A percentile compares a stretch with the other conserved stretches of the same genome.
Evolutionary conservation across 2,797 vertebrate genomes (phyloP).

Genomic region (Typhlichthys subterraneus): DNA sequence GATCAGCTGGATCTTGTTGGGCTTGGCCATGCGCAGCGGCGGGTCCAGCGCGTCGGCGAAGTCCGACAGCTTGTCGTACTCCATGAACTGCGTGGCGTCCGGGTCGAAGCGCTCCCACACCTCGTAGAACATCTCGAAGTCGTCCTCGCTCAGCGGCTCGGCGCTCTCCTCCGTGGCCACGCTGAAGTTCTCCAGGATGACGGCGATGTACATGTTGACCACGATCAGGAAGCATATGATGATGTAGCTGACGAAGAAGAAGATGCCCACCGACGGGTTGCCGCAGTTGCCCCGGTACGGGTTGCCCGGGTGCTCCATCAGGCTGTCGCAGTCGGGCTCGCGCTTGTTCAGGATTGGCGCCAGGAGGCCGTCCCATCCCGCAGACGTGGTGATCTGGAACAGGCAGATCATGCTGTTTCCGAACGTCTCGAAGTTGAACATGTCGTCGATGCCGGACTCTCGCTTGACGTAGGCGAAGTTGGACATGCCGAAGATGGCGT

Average conservation of each 20-base stretch:
- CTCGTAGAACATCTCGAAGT: constrained; percentile 98
- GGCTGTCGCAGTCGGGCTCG: constrained; percentile 89
- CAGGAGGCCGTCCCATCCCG: constrained; percentile 89
- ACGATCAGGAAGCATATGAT: constrained; percentile 97
- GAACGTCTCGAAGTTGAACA: constrained; percentile 98
- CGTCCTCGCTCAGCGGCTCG: constrained; percentile 92
- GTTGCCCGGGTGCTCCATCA: constrained; percentile 87
- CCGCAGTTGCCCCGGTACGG: constrained; percentile 88
- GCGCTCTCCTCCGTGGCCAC: constrained; percentile 95
- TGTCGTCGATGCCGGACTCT: constrained; percentile 92
- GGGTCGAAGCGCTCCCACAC: constrained; percentile 97
- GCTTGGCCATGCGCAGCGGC: constrained; percentile 89
- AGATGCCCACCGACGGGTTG: constrained; percentile 89
- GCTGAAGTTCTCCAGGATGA: constrained; percentile 96
- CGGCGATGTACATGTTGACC: constrained; percentile 97
- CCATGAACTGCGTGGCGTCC: constrained; percentile 93
- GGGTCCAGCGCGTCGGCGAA: constrained; percentile 92
- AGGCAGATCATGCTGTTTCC: constrained; percentile 98
- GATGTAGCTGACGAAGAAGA: constrained; percentile 96
- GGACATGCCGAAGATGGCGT: constrained; percentile 97
- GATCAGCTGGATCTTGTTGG: constrained; percentile 90
- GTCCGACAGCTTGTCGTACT: constrained; percentile 87
- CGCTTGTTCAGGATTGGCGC: constrained; percentile 91
- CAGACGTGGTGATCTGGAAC: constrained; percentile 96
- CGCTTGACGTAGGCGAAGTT: constrained; percentile 97